phyloP scores from a whole-genome alignment of 2,113 vertebrate species.

The Solea solea region DNA sequence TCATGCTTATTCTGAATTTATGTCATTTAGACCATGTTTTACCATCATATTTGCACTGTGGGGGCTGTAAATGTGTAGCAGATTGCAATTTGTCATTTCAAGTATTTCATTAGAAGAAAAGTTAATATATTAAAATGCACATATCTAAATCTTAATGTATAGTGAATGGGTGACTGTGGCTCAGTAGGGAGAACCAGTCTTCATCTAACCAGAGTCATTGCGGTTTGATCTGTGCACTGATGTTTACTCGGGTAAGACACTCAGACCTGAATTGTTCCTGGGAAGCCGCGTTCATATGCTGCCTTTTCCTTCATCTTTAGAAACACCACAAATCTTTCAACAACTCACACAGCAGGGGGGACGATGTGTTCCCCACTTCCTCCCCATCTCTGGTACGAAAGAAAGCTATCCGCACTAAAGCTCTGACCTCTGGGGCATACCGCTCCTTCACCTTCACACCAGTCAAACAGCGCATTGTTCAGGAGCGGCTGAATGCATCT shows the following conservation, averaged over 20 bases:
- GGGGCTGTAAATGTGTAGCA: no score
- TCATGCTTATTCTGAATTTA: no score
- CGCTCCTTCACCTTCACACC: conserved; percentile 89
- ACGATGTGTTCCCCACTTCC: conserved; percentile 82
- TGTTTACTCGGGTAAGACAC: no score
- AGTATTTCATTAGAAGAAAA: background rate
- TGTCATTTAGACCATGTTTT: no score
- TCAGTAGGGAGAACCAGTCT: no score
- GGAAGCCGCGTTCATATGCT: background rate
- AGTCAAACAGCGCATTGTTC: conserved; percentile 81
- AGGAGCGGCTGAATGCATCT: conserved; percentile 77
- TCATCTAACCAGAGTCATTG: no score
- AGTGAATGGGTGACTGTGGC: no score
- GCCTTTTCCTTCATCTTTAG: conserved; percentile 6
- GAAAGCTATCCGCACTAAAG: conserved; percentile 93
- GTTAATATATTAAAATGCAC: background rate
- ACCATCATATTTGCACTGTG: no score
- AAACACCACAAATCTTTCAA: conserved; percentile 36
- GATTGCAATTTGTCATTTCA: background rate
- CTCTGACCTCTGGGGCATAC: conserved; percentile 91
- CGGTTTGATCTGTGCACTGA: no score
- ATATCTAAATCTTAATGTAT: background rate
- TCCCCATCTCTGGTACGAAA: conserved; percentile 92
- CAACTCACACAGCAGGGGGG: conserved; percentile 60
- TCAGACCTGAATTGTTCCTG: background rate